A percentile compares a stretch with the other conserved stretches of the same genome.
phyloP scores from a whole-genome alignment of 2,888 invertebrate species.

The Drosophila meridiana region DNA sequence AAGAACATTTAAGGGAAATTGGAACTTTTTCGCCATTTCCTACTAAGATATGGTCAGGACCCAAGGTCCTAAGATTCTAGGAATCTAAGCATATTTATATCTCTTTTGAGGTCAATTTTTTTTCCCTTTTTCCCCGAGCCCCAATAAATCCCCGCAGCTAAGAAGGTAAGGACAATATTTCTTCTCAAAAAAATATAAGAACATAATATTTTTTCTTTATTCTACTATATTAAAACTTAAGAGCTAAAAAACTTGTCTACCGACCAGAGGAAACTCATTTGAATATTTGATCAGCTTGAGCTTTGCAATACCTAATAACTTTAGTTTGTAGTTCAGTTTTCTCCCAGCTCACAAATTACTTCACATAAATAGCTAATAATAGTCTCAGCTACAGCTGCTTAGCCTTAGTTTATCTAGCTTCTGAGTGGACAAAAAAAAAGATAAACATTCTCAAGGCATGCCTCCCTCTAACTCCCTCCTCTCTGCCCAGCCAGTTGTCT shows the following conservation, averaged over 20 bases:
- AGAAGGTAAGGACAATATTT: too few species aligned
- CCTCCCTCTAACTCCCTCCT: too few species aligned
- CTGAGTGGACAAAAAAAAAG: not conserved
- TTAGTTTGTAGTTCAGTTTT: too few species aligned
- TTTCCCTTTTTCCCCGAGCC: too few species aligned
- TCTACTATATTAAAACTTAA: not conserved
- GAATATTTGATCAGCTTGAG: not conserved
- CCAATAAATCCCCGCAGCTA: too few species aligned
- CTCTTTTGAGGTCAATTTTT: too few species aligned
- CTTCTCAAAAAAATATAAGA: too few species aligned
- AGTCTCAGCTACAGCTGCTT: not conserved
- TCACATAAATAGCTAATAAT: not conserved
- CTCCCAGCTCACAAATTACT: not conserved
- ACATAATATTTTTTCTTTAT: too few species aligned
- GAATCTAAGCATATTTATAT: too few species aligned
- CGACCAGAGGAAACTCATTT: not conserved
- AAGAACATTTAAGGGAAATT: too few species aligned
- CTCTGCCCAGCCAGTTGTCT: not conserved
- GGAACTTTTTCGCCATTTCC: not conserved
- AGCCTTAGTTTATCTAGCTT: not conserved
- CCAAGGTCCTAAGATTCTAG: not conserved
- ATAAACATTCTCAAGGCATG: not conserved
- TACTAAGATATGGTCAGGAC: not conserved
- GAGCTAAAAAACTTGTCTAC: not conserved
- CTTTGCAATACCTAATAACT: not conserved